Evolutionary conservation across 2,797 vertebrate species (phyloP).

Genomic region (Danio aesculapii): DNA sequence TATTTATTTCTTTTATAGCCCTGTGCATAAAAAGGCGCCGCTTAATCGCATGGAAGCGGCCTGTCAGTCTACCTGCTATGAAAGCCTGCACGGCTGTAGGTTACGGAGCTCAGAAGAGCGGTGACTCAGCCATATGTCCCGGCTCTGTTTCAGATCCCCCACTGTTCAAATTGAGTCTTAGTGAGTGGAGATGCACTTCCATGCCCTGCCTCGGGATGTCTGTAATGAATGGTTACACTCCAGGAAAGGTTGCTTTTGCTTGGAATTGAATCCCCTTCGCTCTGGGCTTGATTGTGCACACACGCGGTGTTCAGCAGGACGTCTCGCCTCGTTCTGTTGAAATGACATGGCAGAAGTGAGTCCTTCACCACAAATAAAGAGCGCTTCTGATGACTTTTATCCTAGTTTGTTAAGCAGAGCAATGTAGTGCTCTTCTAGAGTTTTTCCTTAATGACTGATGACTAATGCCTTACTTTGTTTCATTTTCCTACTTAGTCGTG

Average conservation of each 20-base stretch:
- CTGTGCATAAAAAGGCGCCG: conserved; percentile 1
- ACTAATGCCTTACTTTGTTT: conserved; percentile 50
- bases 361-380: conserved; percentile 33
- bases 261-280: conserved; percentile 45
- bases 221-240: conserved; percentile 55
- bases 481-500: conserved; percentile 19
- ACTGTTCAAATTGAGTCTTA: conserved; percentile 48
- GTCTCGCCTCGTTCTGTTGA: conserved; percentile 12
- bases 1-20: conserved; percentile 45
- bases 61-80: conserved; percentile 59
- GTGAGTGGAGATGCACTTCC: conserved; percentile 43
- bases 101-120: conserved; percentile 43
- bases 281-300: conserved; percentile 52
- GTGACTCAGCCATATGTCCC: conserved; percentile 47
- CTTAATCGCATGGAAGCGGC: conserved; percentile 59
- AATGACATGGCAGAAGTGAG: conserved; percentile 27
- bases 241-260: conserved; percentile 40
- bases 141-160: conserved; percentile 45
- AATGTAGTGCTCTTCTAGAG: conserved; percentile 21
- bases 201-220: conserved; percentile 53
- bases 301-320: conserved; percentile 27
- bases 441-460: conserved; percentile 37
- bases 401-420: conserved; percentile 47
- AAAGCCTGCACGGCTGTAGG: conserved; percentile 50
- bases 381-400: conserved; percentile 32